A percentile compares a stretch with the other conserved stretches of the same genome.
These are phyloP conservation scores for Anser brachyrhynchus DNA, from an alignment of 2,113 vertebrate genomes.

Conservation along the genomic window DNA sequence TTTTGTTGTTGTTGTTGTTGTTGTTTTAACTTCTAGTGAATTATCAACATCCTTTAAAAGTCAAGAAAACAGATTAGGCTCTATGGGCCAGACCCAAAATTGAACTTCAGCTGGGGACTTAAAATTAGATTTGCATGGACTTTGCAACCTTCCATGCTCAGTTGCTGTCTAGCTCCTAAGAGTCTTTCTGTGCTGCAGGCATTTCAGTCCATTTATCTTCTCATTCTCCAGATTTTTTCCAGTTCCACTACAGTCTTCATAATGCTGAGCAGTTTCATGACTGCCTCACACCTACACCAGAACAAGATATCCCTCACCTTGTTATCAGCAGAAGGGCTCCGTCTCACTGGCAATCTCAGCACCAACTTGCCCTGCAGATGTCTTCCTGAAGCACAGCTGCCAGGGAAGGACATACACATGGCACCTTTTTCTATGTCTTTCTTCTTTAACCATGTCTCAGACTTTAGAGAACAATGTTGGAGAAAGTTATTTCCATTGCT, in stretches of 20 bases:
- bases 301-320: not conserved
- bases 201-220: not conserved
- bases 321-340: not conserved
- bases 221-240: not conserved
- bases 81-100: not conserved
- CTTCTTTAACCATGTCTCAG: not conserved
- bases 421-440: not conserved
- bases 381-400: not conserved
- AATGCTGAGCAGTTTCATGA: not conserved
- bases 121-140: not conserved
- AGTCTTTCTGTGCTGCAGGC: not conserved
- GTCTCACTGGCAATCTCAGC: not conserved
- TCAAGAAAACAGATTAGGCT: not conserved
- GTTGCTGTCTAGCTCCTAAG: not conserved
- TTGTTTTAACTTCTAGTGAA: not conserved
- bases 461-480: accelerated
- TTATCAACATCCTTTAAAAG: not conserved
- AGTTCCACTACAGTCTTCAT: not conserved
- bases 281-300: not conserved
- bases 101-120: not conserved
- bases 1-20: not conserved
- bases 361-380: not conserved
- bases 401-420: not conserved
- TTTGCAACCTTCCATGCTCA: not conserved
- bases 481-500: not conserved